Base-by-base conservation (phyloP, 2,888 invertebrate species). In the Agonopterix heracliana region DNA sequence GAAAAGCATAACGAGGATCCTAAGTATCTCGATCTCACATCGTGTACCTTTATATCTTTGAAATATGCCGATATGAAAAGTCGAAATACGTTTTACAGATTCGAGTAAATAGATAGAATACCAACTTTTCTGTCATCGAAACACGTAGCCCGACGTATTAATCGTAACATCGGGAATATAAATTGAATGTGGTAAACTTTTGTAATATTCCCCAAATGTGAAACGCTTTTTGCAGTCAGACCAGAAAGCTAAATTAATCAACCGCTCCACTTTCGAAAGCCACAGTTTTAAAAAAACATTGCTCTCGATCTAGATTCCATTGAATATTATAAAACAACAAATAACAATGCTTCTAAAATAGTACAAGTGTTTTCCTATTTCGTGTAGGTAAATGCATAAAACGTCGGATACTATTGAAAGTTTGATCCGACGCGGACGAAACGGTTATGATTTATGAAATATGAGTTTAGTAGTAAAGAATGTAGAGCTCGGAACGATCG, bases 401-500 rank as follows among this genome's bases (percentile, higher is more conserved):
- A 57, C 53, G 45, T 47, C 42, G 52, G 40, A 53, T 17, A 47
- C 53, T 38, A 51, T 62, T 61, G 51, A 48, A 52, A 54, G 47
- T 54, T 54, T 49, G 49, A 45, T 51, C 50, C 51, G 45, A 26
- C 26, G 26, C 26, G 5, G 26, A 26, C 26, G 50, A 53, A 49
- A 64, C 56, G 60, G 60, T 57, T 57, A 52, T 53, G 50, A 61
- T 58, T 64, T 64, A 60, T 58, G 61, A 26, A 26, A 26, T 7
- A 26, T 26, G 60, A 62, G 57, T 59, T 61, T 56, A 54, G 47
- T 56, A 54, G 63, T 61, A 56, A 63, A 57, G 51, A 68, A 64
- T 69, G 68, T 68, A 66, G 63, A 68, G 64, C 56, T 54, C 45
- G 51, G 41, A 51, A 48, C 54, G 53, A 47, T 55, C 59, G 56